phyloP scores from a whole-genome alignment of 2,113 vertebrate genomes.

The Tylochromis polylepis region DNA sequence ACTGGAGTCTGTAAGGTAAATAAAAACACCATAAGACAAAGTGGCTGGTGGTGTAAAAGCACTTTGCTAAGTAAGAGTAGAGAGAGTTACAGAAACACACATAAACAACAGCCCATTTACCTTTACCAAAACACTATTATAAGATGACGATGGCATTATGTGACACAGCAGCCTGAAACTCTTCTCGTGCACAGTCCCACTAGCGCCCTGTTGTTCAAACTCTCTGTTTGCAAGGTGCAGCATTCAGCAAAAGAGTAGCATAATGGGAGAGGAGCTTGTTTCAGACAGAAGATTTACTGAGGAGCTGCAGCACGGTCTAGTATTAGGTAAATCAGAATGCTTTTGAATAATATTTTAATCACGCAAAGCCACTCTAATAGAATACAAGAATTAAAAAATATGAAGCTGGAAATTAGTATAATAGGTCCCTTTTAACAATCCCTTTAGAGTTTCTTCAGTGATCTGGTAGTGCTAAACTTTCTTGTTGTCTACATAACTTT shows the following conservation, averaged over 20 bases:
- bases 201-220: background rate
- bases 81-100: background rate
- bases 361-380: no score
- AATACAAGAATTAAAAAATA: background rate
- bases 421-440: background rate
- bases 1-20: background rate
- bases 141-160: background rate
- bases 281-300: background rate
- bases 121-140: background rate
- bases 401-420: background rate
- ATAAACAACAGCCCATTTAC: background rate
- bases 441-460: background rate
- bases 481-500: background rate
- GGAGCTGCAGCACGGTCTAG: background rate
- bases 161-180: background rate
- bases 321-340: background rate
- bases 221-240: background rate
- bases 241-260: background rate
- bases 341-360: background rate
- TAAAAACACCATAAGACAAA: background rate
- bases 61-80: background rate
- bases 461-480: background rate
- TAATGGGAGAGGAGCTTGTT: background rate
- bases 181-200: accelerated
- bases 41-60: background rate